Percentiles rank a stretch among this genome's conserved stretches.
phyloP scores from a whole-genome alignment of 2,797 vertebrate genomes.

The Rhodeus uyekii region DNA sequence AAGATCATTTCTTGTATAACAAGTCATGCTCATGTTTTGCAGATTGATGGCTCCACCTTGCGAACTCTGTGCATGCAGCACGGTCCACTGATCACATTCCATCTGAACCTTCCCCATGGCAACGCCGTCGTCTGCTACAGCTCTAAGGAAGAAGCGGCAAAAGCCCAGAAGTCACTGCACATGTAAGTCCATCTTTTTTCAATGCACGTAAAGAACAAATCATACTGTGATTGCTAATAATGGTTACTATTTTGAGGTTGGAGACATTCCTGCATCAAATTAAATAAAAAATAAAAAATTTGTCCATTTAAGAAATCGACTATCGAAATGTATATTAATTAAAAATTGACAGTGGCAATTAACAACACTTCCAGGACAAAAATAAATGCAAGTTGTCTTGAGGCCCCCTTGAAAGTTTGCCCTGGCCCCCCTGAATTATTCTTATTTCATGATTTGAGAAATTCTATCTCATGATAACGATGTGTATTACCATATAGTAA shows the following conservation, averaged over 20 bases:
- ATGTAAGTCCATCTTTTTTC: slow-evolving; percentile 75
- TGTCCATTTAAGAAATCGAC: too few relatives aligned
- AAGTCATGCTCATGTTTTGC: slow-evolving; percentile 2
- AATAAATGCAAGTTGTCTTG: too few relatives aligned
- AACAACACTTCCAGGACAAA: too few relatives aligned
- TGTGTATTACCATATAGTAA: too few relatives aligned
- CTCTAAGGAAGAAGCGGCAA: slow-evolving; percentile 90
- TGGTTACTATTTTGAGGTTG: not conserved
- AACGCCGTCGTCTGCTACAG: slow-evolving; percentile 90
- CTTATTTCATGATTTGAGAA: too few relatives aligned
- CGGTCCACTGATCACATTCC: slow-evolving; percentile 90
- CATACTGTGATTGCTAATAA: not conserved
- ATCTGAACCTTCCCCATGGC: slow-evolving; percentile 89
- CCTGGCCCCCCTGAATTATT: too few relatives aligned
- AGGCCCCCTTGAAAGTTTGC: too few relatives aligned
- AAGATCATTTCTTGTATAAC: not conserved
- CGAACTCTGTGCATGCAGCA: slow-evolving; percentile 94
- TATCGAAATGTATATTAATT: too few relatives aligned
- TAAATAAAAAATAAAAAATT: too few relatives aligned
- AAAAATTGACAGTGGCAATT: too few relatives aligned
- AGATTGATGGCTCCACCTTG: slow-evolving; percentile 91
- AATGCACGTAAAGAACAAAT: not conserved
- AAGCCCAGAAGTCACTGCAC: slow-evolving; percentile 93
- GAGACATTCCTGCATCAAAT: not conserved
- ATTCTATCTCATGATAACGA: too few relatives aligned